A percentile compares a stretch with the other conserved stretches of the same genome.
Evolutionary conservation across 2,797 vertebrate species (phyloP).

Genomic region (Peromyscus eremicus): DNA sequence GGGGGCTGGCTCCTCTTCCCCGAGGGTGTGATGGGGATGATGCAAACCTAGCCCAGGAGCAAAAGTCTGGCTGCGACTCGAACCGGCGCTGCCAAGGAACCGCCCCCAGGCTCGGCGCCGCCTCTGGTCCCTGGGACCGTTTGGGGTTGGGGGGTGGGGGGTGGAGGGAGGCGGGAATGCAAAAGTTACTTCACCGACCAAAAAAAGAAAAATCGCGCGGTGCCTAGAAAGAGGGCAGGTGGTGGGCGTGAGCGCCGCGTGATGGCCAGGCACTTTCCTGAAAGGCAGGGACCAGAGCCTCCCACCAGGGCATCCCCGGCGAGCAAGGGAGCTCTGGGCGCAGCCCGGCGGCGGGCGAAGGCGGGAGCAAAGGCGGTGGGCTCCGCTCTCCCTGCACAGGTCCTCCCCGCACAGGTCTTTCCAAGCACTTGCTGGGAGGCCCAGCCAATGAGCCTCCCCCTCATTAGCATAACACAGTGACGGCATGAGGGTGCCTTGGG

Average conservation of each 20-base stretch:
- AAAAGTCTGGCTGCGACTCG: slow-evolving; percentile 77
- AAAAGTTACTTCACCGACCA: slow-evolving; percentile 79
- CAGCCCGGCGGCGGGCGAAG: background rate
- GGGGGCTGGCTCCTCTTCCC: slow-evolving; percentile 63
- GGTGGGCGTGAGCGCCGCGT: background rate
- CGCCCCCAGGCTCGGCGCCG: slow-evolving; percentile 79
- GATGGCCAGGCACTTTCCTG: background rate
- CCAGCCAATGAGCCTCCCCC: slow-evolving; percentile 73
- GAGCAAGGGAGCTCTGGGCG: background rate
- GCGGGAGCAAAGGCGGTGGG: background rate
- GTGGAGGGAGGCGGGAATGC: slow-evolving; percentile 63
- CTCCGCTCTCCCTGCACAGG: background rate
- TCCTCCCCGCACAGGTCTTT: slow-evolving; percentile 10
- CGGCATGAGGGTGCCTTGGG: slow-evolving; percentile 67
- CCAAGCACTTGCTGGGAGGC: slow-evolving; percentile 40
- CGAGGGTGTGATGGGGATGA: slow-evolving; percentile 72
- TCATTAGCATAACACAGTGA: slow-evolving; percentile 74
- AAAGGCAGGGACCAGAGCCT: background rate
- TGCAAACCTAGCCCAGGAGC: slow-evolving; percentile 79
- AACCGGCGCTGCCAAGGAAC: slow-evolving; percentile 68
- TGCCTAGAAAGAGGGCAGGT: slow-evolving; percentile 16
- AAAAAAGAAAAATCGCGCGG: background rate
- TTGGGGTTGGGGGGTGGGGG: background rate
- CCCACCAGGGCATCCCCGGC: background rate
- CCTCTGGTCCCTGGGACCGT: slow-evolving; percentile 74